Base-by-base conservation (phyloP, 2,888 invertebrate genomes). In the Euphydryas editha region DNA sequence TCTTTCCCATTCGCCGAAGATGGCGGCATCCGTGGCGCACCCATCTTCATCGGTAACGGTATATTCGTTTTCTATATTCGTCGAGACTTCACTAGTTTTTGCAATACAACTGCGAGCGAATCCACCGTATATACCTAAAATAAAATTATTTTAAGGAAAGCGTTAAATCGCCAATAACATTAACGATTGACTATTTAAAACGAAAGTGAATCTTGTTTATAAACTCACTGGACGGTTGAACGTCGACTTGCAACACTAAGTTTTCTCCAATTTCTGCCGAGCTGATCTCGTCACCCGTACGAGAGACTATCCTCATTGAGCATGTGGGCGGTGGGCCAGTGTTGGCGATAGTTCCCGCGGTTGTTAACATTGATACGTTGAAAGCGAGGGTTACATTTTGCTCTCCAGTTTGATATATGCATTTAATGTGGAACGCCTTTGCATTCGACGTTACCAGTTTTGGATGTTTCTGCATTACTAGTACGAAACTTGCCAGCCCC, bases 401-500 rank as follows among this genome's bases (percentile, higher is more conserved):
- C 84, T 98, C 98, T 69, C 98, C 98, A 0, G 98, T 98, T 86
- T 98, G 97, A 85, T 99, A 99, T 64, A 98, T 96, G 85, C 99
- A 99, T 85, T 97, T 97, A 72, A 99, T 98, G 87, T 98, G 98
- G 92, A 98, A 99, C 1, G 99, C 98, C 86, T 98, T 98, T 6
- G 99, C 98, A 81, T 97, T 97, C 84, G 97, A 97, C 0, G 99
- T 99, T 59, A 99, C 96, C 61, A 99, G 94, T 92, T 98, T 98
- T 0, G 98, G 98, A 95, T 99, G 99, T 89, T 98, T 98, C 84
- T 99, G 99, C 82, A 99, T 97, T 24, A 99, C 98, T 51, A 99
- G 93, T 1, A 98, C 97, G 84, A 98, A 98, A 82, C 97, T 97
- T 24, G 98, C 98, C 83, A 97, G 95, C 59, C 98, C 98, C 96